Conservation (phyloP, 2,113 vertebrate species). For the Hymenochirus boettgeri region DNA sequence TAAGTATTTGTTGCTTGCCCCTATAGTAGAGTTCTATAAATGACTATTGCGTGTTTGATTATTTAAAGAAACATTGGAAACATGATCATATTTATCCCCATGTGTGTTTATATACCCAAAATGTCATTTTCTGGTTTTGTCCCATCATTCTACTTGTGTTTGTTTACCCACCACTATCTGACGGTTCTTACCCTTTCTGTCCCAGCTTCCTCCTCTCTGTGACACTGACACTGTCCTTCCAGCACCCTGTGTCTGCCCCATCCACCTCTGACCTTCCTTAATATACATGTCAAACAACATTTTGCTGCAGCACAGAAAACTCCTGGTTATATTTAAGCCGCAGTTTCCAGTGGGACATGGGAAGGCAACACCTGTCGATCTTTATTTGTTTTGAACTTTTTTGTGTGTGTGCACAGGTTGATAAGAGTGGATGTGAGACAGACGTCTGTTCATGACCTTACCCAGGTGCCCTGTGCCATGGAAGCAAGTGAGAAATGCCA, state of each 20-base stretch:
- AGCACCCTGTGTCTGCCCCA: not conserved
- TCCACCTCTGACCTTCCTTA: not conserved
- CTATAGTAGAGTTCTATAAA: too few species aligned
- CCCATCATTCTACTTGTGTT: too few species aligned
- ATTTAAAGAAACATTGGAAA: too few species aligned
- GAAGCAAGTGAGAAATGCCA: conserved; percentile 34
- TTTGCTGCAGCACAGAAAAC: not conserved
- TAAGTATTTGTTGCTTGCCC: too few species aligned
- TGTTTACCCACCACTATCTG: too few species aligned
- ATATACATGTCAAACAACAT: not conserved
- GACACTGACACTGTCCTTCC: not conserved
- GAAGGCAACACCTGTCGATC: too few species aligned
- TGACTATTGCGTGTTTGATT: too few species aligned
- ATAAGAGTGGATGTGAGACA: not conserved
- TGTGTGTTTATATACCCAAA: too few species aligned
- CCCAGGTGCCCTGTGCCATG: not conserved
- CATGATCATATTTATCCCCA: too few species aligned
- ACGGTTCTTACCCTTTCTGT: not conserved
- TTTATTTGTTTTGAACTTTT: not conserved
- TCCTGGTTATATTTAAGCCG: not conserved
- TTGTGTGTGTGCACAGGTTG: too few species aligned
- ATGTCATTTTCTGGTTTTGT: too few species aligned
- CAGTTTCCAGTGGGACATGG: too few species aligned
- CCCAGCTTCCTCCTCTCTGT: not conserved
- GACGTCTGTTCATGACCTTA: conserved; percentile 1